A percentile compares a stretch with the other conserved stretches of the same genome.
Conservation (phyloP, 2,888 invertebrate species). For the Baccha elongata region DNA sequence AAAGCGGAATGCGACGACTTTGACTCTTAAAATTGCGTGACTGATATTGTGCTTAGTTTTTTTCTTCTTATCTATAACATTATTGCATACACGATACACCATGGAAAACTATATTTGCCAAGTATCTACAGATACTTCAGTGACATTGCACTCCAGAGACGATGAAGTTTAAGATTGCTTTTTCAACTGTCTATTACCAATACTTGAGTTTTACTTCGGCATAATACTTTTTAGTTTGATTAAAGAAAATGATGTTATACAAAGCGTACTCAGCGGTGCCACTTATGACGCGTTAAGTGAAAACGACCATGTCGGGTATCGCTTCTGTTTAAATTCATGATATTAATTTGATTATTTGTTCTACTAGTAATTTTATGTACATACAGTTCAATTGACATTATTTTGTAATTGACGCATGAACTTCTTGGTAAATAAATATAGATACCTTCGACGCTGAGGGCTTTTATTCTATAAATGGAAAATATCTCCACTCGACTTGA, state of each 20-base stretch:
- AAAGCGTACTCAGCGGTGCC: constrained; percentile 32
- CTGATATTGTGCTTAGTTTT: constrained; percentile 22
- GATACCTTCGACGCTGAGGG: background rate
- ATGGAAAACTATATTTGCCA: constrained; percentile 48
- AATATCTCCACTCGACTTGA: background rate
- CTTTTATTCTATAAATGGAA: background rate
- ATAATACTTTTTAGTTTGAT: constrained; percentile 51
- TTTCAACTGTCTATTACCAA: constrained; percentile 34
- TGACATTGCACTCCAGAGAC: constrained; percentile 53
- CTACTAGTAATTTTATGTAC: constrained; percentile 7
- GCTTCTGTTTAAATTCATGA: constrained; percentile 28
- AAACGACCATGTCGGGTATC: constrained; percentile 36
- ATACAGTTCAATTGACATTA: constrained; percentile 5
- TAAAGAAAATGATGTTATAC: constrained; percentile 44
- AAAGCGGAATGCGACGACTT: background rate
- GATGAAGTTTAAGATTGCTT: constrained; percentile 16
- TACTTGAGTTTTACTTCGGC: constrained; percentile 46
- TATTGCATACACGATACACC: constrained; percentile 44
- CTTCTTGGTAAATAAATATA: constrained; percentile 11
- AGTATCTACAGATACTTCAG: constrained; percentile 49
- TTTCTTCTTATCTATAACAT: constrained; percentile 37
- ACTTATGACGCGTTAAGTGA: constrained; percentile 24
- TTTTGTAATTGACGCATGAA: constrained; percentile 9
- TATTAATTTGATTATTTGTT: constrained; percentile 10
- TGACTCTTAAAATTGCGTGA: constrained; percentile 55